Conservation (phyloP, 2,888 invertebrate genomes). For the Tryphoninae sp. region DNA sequence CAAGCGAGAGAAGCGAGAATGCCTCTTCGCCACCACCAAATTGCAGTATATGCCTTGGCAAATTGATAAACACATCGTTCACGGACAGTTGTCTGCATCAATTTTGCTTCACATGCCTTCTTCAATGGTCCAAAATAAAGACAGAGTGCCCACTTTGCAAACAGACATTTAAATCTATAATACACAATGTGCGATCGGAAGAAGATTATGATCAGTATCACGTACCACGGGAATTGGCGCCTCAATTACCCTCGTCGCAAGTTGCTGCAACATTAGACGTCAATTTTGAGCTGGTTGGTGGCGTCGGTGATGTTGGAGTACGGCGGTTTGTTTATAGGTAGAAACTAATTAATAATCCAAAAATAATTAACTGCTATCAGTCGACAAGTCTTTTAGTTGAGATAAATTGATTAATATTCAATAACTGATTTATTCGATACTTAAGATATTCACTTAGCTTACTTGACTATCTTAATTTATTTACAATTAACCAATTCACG, state of each 20-base stretch:
- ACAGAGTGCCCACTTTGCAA: constrained; percentile 97
- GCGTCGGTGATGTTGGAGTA: constrained; percentile 64
- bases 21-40: constrained; percentile 89
- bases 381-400: no score
- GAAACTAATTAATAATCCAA: no score
- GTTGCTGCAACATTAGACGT: constrained; percentile 73
- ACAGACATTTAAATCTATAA: constrained; percentile 93
- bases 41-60: constrained; percentile 96
- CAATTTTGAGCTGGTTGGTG: constrained; percentile 68
- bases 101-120: constrained; percentile 95
- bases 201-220: constrained; percentile 94
- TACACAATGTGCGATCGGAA: constrained; percentile 94
- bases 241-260: constrained; percentile 74
- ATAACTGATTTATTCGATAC: not conserved
- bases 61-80: constrained; percentile 93
- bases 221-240: constrained; percentile 76
- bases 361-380: no score
- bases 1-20: constrained; percentile 83
- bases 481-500: no score
- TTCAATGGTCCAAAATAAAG: constrained; percentile 97
- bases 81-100: constrained; percentile 96
- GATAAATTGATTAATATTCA: not conserved
- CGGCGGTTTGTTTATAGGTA: constrained; percentile 69
- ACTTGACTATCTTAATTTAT: no score
- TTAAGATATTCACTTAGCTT: no score